phyloP scores from a whole-genome alignment of 2,797 vertebrate species.

The Microtus obscurus region DNA sequence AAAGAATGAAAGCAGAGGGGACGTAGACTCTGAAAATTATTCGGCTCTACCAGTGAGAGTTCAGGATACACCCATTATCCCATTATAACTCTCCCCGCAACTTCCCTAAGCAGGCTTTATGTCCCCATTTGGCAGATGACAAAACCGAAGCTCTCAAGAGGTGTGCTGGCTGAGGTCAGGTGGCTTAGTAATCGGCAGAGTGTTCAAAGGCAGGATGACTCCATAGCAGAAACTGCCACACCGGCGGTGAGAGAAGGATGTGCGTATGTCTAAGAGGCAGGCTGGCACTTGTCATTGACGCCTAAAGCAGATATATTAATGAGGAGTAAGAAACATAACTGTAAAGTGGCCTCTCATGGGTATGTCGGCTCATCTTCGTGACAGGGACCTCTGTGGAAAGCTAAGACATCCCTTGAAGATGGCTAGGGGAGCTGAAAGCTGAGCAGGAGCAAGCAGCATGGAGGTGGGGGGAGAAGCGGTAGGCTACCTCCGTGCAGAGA shows the following conservation, averaged over 20 bases:
- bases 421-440: conserved; percentile 1
- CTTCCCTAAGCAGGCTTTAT: not conserved
- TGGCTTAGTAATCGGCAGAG: conserved; percentile 25
- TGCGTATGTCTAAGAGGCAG: conserved; percentile 33
- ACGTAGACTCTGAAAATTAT: not conserved
- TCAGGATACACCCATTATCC: not conserved
- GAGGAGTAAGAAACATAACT: conserved; percentile 64
- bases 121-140: conserved; percentile 19
- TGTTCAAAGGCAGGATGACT: conserved; percentile 58
- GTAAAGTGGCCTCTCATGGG: conserved; percentile 38
- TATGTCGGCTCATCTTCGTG: not conserved
- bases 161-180: conserved; percentile 10
- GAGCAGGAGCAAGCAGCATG: conserved; percentile 30
- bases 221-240: conserved; percentile 55
- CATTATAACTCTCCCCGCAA: conserved; percentile 23
- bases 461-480: not conserved
- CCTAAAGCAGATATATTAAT: conserved; percentile 39
- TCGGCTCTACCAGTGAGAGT: not conserved
- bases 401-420: not conserved
- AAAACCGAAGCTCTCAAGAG: conserved; percentile 52
- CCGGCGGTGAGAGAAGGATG: not conserved
- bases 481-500: not conserved
- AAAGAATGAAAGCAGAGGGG: conserved; percentile 6
- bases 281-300: conserved; percentile 27
- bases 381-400: conserved; percentile 24